Evolutionary conservation across 1,140 invertebrate species (phyloP).

Genomic region (Penaeus japonicus): DNA sequence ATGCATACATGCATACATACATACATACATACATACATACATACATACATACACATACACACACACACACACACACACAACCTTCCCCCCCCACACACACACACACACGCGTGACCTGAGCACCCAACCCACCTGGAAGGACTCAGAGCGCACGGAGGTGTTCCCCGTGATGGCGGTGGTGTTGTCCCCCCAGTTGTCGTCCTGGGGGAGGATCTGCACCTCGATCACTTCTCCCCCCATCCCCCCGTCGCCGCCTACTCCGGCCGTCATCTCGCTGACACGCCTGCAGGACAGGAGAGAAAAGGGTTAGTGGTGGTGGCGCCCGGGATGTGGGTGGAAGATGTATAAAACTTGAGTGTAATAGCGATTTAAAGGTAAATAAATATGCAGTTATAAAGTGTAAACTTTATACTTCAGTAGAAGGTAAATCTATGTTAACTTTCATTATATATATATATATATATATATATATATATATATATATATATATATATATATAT

Average conservation of each 20-base stretch:
- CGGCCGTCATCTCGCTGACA: conserved; percentile 59
- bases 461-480: no score
- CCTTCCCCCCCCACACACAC: conserved; percentile 59
- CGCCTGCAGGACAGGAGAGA: conserved; percentile 55
- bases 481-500: no score
- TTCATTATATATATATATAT: no score
- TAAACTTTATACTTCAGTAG: no score
- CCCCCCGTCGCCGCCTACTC: conserved; percentile 68
- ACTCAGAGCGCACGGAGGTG: conserved; percentile 92
- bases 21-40: no score
- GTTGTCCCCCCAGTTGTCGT: conserved; percentile 98
- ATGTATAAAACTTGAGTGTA: not conserved
- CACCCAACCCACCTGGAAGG: conserved; percentile 73
- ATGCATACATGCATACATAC: no score
- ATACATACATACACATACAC: not conserved
- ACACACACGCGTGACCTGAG: conserved; percentile 66
- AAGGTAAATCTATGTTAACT: no score
- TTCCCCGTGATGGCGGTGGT: conserved; percentile 96
- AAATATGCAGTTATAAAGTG: no score
- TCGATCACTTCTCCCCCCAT: conserved; percentile 85
- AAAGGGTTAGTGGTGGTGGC: not conserved
- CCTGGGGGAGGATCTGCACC: conserved; percentile 91
- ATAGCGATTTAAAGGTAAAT: no score
- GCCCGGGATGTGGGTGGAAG: not conserved
- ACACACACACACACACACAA: not conserved